phyloP scores from a whole-genome alignment of 2,113 vertebrate genomes.

The Pygathrix nemaeus region DNA sequence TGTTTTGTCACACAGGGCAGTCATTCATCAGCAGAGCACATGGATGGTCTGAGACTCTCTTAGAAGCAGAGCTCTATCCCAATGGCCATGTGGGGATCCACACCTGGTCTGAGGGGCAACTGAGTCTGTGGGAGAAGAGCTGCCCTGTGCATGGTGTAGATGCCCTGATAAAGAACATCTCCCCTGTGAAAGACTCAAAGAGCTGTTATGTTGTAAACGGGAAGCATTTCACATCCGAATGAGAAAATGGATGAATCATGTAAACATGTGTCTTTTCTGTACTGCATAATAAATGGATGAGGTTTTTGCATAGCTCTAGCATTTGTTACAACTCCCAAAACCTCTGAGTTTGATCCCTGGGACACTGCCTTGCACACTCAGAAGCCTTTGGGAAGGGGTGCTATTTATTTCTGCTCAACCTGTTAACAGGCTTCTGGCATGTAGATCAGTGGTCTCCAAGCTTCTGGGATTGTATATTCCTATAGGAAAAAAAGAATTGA shows the following conservation, averaged over 20 bases:
- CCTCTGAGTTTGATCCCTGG: neutral
- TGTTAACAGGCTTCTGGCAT: too few relatives aligned
- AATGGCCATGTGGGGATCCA: neutral
- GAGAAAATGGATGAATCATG: fast-evolving
- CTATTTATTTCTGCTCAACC: neutral
- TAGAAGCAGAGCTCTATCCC: neutral
- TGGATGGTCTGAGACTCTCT: neutral
- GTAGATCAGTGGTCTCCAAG: neutral
- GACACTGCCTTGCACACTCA: neutral
- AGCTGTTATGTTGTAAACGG: neutral
- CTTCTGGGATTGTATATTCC: fast-evolving
- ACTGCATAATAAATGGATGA: neutral
- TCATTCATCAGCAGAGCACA: fast-evolving
- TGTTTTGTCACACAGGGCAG: fast-evolving
- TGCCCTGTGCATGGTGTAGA: neutral
- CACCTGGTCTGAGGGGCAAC: fast-evolving
- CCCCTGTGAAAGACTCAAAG: neutral
- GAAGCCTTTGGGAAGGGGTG: too few relatives aligned
- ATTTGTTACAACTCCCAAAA: neutral
- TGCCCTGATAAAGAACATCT: neutral
- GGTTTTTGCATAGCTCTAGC: neutral
- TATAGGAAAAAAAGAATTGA: neutral
- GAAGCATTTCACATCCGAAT: fast-evolving
- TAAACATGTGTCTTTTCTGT: neutral
- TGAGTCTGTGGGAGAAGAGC: neutral